Conservation (phyloP, 2,888 invertebrate genomes). For the Bellardia pandia region DNA sequence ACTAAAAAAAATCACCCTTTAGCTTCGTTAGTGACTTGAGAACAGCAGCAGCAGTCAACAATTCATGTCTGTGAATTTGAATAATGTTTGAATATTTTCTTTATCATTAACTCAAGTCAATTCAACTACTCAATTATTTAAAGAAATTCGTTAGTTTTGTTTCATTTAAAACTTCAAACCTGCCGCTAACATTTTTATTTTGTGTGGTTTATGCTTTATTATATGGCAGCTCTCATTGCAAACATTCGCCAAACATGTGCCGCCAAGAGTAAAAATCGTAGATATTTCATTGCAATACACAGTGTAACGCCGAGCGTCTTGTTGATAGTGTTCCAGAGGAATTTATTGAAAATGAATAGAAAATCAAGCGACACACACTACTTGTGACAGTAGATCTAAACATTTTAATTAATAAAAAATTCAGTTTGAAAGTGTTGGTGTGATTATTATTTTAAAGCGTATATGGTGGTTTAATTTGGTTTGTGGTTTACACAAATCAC, state of each 20-base stretch:
- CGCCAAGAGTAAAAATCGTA: background rate
- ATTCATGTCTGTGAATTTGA: conserved; percentile 70
- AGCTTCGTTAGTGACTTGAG: conserved; percentile 73
- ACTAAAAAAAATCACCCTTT: background rate
- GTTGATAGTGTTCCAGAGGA: conserved; percentile 26
- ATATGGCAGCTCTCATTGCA: background rate
- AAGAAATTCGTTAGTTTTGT: conserved; percentile 44
- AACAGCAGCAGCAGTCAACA: conserved; percentile 13
- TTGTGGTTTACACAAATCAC: too few relatives aligned
- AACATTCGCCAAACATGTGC: conserved; percentile 35
- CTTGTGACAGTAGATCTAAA: background rate
- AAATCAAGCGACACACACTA: background rate
- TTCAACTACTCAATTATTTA: conserved; percentile 66
- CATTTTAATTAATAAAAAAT: background rate
- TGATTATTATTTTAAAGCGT: background rate
- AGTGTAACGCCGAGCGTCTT: conserved; percentile 8
- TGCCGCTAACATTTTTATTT: conserved; percentile 48
- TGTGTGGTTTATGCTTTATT: conserved; percentile 40
- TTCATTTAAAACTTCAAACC: conserved; percentile 45
- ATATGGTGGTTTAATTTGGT: background rate
- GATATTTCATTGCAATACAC: conserved; percentile 18
- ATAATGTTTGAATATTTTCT: conserved; percentile 70
- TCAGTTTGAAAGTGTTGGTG: background rate
- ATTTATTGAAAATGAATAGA: conserved; percentile 33
- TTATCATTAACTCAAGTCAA: conserved; percentile 60